phyloP scores from a whole-genome alignment of 2,888 invertebrate species.

The Ichneumoninae sp. region DNA sequence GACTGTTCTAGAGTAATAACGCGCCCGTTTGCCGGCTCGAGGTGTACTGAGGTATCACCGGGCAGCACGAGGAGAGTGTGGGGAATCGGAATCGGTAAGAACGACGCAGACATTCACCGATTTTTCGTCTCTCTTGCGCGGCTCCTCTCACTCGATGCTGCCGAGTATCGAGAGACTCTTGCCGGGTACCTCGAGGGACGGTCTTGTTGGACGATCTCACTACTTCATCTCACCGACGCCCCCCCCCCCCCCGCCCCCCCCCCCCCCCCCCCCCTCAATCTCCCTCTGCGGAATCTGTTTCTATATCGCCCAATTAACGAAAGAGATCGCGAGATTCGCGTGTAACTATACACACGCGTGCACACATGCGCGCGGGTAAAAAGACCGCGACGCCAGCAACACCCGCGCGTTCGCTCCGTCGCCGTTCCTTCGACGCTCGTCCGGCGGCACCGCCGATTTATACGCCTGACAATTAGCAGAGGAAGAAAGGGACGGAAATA shows the following conservation, averaged over 20 bases:
- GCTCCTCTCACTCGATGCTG: constrained; percentile 41
- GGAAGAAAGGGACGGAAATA: constrained; percentile 53
- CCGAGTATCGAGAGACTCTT: constrained; percentile 18
- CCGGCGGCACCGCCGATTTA: constrained; percentile 73
- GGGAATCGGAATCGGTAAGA: constrained; percentile 53
- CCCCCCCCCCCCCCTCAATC: not conserved
- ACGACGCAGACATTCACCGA: constrained; percentile 68
- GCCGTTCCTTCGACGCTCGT: constrained; percentile 28
- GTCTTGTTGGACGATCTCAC: too few species aligned
- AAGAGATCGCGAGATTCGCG: constrained; percentile 68
- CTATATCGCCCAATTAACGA: constrained; percentile 69
- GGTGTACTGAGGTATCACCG: constrained; percentile 58
- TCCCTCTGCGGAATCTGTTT: constrained; percentile 59
- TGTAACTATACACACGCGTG: constrained; percentile 26
- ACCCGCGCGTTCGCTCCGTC: constrained; percentile 52
- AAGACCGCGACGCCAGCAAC: constrained; percentile 61
- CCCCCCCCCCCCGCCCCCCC: not conserved
- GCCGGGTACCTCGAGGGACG: not conserved
- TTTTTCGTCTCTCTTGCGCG: constrained; percentile 55
- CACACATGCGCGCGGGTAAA: not conserved
- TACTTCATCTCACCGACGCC: too few species aligned
- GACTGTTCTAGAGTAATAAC: constrained; percentile 36
- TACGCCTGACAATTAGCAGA: constrained; percentile 79
- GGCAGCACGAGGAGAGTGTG: constrained; percentile 40
- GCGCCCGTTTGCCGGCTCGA: constrained; percentile 50